These are phyloP conservation scores for Acanthaster planci DNA, from an alignment of 35 echinoderm and acorn worm species.

Conservation along the genomic window DNA sequence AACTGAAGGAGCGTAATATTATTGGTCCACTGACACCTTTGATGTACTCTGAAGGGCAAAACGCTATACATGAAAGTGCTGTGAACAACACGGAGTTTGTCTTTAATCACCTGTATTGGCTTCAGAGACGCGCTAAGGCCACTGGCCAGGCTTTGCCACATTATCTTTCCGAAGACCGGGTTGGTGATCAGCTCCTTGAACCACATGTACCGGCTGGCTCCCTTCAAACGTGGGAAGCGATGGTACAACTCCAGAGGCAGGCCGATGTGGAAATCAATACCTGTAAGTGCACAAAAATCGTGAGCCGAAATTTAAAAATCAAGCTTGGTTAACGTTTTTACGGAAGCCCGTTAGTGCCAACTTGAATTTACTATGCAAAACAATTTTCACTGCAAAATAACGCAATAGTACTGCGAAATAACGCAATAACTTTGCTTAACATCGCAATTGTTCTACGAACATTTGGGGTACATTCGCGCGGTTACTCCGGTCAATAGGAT, in stretches of 20 bases:
- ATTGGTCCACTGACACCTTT: too few species aligned
- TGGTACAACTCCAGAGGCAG: slow-evolving; percentile 47
- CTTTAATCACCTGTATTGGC: too few species aligned
- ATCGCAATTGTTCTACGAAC: background rate
- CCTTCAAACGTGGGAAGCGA: slow-evolving; percentile 27
- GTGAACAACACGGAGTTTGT: too few species aligned
- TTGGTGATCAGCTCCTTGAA: background rate
- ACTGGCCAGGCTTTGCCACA: background rate
- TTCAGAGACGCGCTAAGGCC: background rate
- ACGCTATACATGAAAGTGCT: too few species aligned
- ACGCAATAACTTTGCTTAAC: background rate
- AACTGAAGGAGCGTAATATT: too few species aligned
- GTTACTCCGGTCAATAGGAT: background rate
- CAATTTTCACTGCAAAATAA: background rate
- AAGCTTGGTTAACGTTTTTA: background rate
- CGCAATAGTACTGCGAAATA: background rate
- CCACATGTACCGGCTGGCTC: background rate
- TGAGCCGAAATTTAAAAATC: background rate
- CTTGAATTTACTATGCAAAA: too few species aligned
- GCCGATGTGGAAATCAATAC: slow-evolving; percentile 72
- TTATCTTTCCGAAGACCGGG: background rate
- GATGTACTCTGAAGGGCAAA: too few species aligned
- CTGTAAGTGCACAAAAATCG: slow-evolving; percentile 15
- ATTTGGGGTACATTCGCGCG: background rate
- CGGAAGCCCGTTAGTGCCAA: background rate